Conservation (phyloP, 2,797 vertebrate genomes). For the Vespertilio murinus region DNA sequence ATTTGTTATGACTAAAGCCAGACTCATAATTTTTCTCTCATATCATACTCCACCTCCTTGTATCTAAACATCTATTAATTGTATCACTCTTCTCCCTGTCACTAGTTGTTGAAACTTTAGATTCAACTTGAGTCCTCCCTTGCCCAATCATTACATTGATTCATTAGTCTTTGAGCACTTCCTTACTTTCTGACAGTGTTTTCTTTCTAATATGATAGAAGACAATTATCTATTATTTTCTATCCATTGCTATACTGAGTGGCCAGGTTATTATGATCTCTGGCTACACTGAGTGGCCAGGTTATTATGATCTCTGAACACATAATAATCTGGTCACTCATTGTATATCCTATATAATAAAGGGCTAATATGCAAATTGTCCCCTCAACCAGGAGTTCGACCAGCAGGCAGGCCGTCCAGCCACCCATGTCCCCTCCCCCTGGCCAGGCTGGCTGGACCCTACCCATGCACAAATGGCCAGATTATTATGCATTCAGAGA, state of each 20-base stretch:
- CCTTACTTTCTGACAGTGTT: background rate
- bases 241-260: background rate
- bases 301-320: too few species aligned
- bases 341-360: too few species aligned
- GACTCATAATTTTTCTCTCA: slow-evolving; percentile 3
- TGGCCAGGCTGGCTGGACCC: too few species aligned
- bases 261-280: too few species aligned
- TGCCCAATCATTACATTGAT: background rate
- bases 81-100: background rate
- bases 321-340: too few species aligned
- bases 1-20: background rate
- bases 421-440: too few species aligned
- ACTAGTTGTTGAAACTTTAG: background rate
- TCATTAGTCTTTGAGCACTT: background rate
- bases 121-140: background rate
- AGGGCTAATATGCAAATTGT: too few species aligned
- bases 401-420: too few species aligned
- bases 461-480: too few species aligned
- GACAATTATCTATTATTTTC: slow-evolving; percentile 25
- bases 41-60: background rate
- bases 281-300: background rate
- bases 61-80: background rate
- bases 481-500: too few species aligned
- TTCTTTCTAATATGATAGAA: background rate
- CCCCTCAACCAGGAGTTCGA: too few species aligned